Evolutionary conservation across 2,888 invertebrate species (phyloP), one percentile per base, ranked within the genome.

Genomic region (Sphaerophoria taeniata): DNA sequence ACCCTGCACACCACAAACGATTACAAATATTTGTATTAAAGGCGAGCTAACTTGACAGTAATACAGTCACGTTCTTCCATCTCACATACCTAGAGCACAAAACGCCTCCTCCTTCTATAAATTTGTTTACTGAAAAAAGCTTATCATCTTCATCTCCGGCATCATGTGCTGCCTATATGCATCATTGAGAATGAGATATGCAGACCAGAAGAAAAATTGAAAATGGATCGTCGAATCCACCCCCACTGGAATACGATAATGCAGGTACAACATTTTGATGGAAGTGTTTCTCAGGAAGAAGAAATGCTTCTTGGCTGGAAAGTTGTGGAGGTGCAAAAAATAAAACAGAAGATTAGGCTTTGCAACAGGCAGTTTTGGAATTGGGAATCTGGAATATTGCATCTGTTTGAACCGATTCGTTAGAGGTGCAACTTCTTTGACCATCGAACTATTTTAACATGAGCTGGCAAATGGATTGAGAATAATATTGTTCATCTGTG

Each of bases 331-430:
- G 12, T 12, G 3, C 43, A 60, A 24, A 24, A 24, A 24, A 24
- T 24, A 24, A 24, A 24, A 24, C 24, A 24, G 24, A 24, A 24
- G 24, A 24, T 24, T 2, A 24, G 24, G 24, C 24, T 3, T 24
- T 43, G 60, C 60, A 60, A 60, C 60, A 60, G 43, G 39, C 24
- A 36, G 36, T 24, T 43, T 24, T 24, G 24, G 24, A 24, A 24
- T 24, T 24, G n/a, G n/a, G n/a, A n/a, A n/a, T 60, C 60, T 60
- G 60, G 60, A 60, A 60, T 24, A 12, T 60, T 43, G 39, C 60
- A 60, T 60, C 39, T 43, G 60, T 60, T 24, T 60, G 60, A 60
- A 60, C 60, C 60, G 39, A n/a, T 60, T 43, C 12, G 60, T 60
- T 43, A 4, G 24, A 60, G 12, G 16, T 60, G 12, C 11, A 24